Evolutionary conservation across 53 echinoderm and acorn worm genomes (phyloP).

Genomic region (Echinometra lucunter): DNA sequence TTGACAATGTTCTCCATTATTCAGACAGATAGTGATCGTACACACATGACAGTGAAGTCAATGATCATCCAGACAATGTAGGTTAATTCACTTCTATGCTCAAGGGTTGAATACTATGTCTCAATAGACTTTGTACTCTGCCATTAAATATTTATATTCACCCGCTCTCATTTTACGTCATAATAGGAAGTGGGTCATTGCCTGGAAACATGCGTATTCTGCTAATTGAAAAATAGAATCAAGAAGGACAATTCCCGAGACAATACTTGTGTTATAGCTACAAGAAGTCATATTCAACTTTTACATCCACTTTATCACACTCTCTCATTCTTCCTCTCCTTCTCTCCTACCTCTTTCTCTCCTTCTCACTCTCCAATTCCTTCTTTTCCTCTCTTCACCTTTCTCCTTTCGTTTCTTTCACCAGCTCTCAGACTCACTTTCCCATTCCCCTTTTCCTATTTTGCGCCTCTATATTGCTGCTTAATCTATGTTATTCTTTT

Average conservation of each 20-base stretch:
- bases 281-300: not conserved
- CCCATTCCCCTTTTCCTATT: not conserved
- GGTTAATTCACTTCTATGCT: conserved; percentile 1
- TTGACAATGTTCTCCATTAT: not conserved
- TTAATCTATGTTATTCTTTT: too few relatives aligned
- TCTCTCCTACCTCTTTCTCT: not conserved
- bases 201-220: not conserved
- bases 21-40: not conserved
- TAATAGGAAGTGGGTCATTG: not conserved
- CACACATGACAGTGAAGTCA: not conserved
- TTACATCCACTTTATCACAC: not conserved
- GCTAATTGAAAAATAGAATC: not conserved
- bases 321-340: not conserved
- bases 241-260: not conserved
- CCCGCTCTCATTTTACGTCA: not conserved
- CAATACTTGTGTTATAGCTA: not conserved
- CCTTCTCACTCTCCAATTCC: too few relatives aligned
- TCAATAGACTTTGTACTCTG: not conserved
- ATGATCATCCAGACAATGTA: not conserved
- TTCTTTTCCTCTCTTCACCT: not conserved
- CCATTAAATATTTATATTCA: not conserved
- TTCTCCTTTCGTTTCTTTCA: not conserved
- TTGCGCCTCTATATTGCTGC: too few relatives aligned
- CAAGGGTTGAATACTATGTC: not conserved
- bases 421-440: not conserved